Conservation (phyloP, 1,140 invertebrate genomes). For the Bombus sylvicola region DNA sequence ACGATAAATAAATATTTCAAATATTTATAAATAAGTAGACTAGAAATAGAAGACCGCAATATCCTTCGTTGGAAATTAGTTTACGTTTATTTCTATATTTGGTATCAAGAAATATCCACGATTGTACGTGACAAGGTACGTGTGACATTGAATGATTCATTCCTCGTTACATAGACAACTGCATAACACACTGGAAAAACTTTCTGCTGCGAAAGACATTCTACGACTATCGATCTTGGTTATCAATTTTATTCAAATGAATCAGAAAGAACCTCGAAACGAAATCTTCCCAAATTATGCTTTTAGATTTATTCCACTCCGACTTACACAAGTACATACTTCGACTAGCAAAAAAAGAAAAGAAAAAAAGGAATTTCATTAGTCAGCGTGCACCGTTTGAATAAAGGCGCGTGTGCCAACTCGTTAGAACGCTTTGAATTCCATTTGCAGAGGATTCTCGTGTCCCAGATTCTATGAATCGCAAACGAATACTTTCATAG, state of each 20-base stretch:
- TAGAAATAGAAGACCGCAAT: not conserved
- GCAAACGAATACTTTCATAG: not conserved
- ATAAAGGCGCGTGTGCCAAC: not conserved
- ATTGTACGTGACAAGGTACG: not conserved
- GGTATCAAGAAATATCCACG: not conserved
- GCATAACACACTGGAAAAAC: not conserved
- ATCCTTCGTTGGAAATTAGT: not conserved
- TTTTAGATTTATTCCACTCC: too few relatives aligned
- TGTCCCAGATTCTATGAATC: conserved; percentile 13
- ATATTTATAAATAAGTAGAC: too few relatives aligned
- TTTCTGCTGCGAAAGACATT: not conserved
- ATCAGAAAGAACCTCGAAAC: not conserved
- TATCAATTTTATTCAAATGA: not conserved
- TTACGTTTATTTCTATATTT: not conserved
- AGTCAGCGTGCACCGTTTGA: not conserved
- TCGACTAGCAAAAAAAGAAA: too few relatives aligned
- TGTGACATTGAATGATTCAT: not conserved
- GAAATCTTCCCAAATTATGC: not conserved
- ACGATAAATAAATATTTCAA: too few relatives aligned
- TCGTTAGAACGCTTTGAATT: conserved; percentile 13
- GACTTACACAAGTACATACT: too few relatives aligned
- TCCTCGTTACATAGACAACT: not conserved
- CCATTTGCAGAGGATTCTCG: not conserved
- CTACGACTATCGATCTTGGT: too few relatives aligned
- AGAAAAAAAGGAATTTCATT: not conserved